These are phyloP conservation scores for Argentina silus DNA, from an alignment of 2,797 vertebrate genomes.

Conservation along the genomic window DNA sequence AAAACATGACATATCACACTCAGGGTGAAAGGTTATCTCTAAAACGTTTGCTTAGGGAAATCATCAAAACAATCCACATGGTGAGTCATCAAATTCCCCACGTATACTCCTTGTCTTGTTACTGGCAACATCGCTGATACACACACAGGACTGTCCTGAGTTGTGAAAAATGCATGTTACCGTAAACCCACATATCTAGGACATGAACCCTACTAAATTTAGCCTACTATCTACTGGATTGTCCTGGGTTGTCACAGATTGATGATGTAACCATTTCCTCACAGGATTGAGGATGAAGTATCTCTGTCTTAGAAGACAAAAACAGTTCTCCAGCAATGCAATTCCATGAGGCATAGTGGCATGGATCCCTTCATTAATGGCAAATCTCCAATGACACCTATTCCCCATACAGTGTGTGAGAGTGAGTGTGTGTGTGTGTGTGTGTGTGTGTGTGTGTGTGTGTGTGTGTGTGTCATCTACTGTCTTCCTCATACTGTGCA, in stretches of 20 bases:
- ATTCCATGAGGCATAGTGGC: neutral
- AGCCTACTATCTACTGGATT: too few species aligned
- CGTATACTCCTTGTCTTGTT: conserved; percentile 17
- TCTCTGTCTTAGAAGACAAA: too few species aligned
- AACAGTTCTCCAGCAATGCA: neutral
- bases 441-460: too few species aligned
- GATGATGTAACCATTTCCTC: neutral
- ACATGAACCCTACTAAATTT: neutral
- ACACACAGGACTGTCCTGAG: conserved; percentile 26
- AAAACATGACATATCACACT: conserved; percentile 60
- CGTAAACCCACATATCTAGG: conserved; percentile 35
- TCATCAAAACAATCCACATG: conserved; percentile 37
- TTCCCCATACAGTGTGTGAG: too few species aligned
- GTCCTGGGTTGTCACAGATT: conserved; percentile 1
- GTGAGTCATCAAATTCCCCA: conserved; percentile 51
- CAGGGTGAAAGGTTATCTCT: neutral
- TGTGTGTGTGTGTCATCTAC: too few species aligned
- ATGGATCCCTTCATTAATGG: too few species aligned
- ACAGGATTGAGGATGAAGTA: too few species aligned
- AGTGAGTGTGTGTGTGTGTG: too few species aligned
- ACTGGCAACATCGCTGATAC: conserved; percentile 42
- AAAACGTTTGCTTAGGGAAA: conserved; percentile 25
- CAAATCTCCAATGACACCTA: too few species aligned
- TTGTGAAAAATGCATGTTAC: conserved; percentile 37
- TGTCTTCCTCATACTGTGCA: too few species aligned